A percentile compares a stretch with the other conserved stretches of the same genome.
phyloP scores from a whole-genome alignment of 2,888 invertebrate genomes.

The Eilema depressum region DNA sequence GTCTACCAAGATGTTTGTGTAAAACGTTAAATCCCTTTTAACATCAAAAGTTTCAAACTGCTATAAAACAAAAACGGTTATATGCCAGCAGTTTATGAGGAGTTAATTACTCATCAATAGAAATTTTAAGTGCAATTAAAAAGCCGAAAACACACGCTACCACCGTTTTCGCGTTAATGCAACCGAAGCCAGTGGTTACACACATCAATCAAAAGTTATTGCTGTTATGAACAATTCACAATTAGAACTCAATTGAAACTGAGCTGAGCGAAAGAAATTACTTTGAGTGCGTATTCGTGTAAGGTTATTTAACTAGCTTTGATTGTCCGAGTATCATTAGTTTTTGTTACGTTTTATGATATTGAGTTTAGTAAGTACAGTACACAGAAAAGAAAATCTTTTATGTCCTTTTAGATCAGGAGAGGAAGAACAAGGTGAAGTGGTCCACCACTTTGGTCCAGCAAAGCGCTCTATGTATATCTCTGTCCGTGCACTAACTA shows the following conservation, averaged over 20 bases:
- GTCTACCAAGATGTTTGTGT: slow-evolving; percentile 7
- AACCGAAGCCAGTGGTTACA: slow-evolving; percentile 63
- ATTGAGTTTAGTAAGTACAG: not conserved
- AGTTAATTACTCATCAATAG: slow-evolving; percentile 51
- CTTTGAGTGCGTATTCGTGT: slow-evolving; percentile 8
- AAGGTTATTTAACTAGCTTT: slow-evolving; percentile 15
- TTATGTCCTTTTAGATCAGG: not conserved
- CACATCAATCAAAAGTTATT: slow-evolving; percentile 76
- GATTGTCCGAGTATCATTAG: slow-evolving; percentile 13
- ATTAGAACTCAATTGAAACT: slow-evolving; percentile 55
- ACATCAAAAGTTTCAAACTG: slow-evolving; percentile 19
- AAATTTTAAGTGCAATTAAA: slow-evolving; percentile 68
- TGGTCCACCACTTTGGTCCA: too few species aligned
- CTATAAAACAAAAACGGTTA: slow-evolving; percentile 24
- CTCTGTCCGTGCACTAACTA: too few species aligned
- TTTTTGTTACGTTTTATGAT: not conserved
- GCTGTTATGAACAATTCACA: slow-evolving; percentile 64
- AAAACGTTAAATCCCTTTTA: slow-evolving; percentile 12
- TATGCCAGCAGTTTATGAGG: slow-evolving; percentile 45
- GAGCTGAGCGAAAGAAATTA: slow-evolving; percentile 26
- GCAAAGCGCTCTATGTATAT: too few species aligned
- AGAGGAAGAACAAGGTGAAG: too few species aligned
- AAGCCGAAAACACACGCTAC: slow-evolving; percentile 65
- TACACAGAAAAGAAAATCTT: not conserved
- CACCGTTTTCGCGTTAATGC: slow-evolving; percentile 64